Evolutionary conservation across 1,140 invertebrate genomes (phyloP), one percentile per base, ranked within the genome.

Genomic region (Venturia canescens): DNA sequence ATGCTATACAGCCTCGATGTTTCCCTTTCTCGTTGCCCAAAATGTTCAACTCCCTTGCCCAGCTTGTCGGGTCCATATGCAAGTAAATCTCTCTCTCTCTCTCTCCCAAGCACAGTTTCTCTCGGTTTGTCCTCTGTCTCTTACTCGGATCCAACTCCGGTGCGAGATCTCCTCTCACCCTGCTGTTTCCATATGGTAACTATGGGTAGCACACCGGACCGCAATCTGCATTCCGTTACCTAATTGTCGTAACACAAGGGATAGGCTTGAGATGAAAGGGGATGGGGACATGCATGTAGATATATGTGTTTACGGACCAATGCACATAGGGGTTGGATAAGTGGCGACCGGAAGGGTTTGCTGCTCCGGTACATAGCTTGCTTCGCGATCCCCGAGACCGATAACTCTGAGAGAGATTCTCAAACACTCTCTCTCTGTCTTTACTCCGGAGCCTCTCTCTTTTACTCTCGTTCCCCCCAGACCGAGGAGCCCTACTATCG

Each of bases 151-250:
- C 38, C 38, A 44, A 44, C 38, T 75, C 70, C 53, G 31, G 44
- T n/a, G 3, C 29, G 0, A 15, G 27, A 29, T 53, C 53, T 63
- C 29, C 29, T 80, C 66, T 80, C 72, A 83, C 66, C 81, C 60
- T 60, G 72, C 60, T 60, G 72, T 76, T 76, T 80, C 83, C 84
- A 86, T 88, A 87, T 86, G 86, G 87, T 89, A 88, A 88, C 86
- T 89, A 87, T 84, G 85, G 87, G 78, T 84, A 88, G 83, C 82
- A 85, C 81, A 84, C 79, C 83, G 84, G 80, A 88, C 87, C 87
- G 84, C 88, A 89, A 89, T 89, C 88, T 89, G 87, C 88, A 89
- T 89, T 88, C 87, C 87, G 85, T 87, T 89, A 87, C 86, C 87
- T 89, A 89, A 88, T 89, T 89, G 88, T 88, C 86, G 84, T 86